Conservation (phyloP, 2,888 invertebrate species). For the Pterobdella sp. region DNA sequence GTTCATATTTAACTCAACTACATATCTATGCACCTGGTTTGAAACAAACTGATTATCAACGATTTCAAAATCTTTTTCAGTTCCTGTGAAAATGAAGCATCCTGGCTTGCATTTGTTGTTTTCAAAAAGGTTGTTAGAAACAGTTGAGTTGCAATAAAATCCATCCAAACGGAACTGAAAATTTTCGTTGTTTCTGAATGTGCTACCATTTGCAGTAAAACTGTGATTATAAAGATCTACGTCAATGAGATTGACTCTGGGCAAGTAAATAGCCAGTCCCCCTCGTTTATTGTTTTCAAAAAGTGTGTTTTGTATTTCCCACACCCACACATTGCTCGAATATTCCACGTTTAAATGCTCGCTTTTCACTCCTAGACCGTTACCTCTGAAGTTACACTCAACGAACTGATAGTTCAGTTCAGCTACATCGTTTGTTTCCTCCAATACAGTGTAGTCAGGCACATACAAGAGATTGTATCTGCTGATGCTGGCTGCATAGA, state of each 20-base stretch:
- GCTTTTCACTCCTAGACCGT: conserved; percentile 71
- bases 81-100: conserved; percentile 61
- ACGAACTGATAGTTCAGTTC: conserved; percentile 84
- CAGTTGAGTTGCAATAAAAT: conserved; percentile 80
- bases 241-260: conserved; percentile 57
- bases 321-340: conserved; percentile 94
- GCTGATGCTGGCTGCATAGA: conserved; percentile 49
- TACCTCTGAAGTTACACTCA: conserved; percentile 64
- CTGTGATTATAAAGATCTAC: conserved; percentile 58
- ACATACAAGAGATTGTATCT: conserved; percentile 49
- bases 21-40: conserved; percentile 68
- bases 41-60: conserved; percentile 69
- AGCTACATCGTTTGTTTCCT: conserved; percentile 62
- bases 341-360: conserved; percentile 84
- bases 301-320: conserved; percentile 75
- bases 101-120: conserved; percentile 67
- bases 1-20: conserved; percentile 78
- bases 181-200: conserved; percentile 74
- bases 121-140: conserved; percentile 73
- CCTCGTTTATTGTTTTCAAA: conserved; percentile 76
- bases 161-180: conserved; percentile 81
- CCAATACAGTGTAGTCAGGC: conserved; percentile 47
- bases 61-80: conserved; percentile 88
- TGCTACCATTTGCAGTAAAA: conserved; percentile 74
- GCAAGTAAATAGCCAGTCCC: conserved; percentile 78